Conservation (phyloP, 2,888 invertebrate genomes). For the Tridacna crocea region DNA sequence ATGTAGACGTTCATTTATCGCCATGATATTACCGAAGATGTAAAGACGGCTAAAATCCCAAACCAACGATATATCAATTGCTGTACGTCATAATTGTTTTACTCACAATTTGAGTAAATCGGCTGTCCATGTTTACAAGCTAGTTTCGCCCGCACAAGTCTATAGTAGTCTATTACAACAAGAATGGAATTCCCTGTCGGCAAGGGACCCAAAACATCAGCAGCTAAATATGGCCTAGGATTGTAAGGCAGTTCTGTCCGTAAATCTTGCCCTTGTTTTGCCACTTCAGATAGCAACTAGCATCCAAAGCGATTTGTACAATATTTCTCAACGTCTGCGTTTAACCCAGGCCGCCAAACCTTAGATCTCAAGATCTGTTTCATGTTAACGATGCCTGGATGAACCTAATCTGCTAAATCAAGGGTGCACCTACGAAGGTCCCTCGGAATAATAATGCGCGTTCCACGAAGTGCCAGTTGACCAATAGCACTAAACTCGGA, state of each 20-base stretch:
- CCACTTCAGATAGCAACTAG: constrained; percentile 34
- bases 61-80: too few relatives aligned
- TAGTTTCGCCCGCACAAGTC: too few relatives aligned
- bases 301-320: constrained; percentile 39
- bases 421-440: constrained; percentile 23
- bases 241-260: constrained; percentile 37
- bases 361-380: constrained; percentile 38
- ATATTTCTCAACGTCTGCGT: constrained; percentile 24
- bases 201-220: constrained; percentile 40
- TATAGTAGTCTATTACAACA: constrained; percentile 34
- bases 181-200: constrained; percentile 16
- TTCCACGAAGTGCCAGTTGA: constrained; percentile 19
- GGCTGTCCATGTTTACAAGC: too few relatives aligned
- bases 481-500: constrained; percentile 32
- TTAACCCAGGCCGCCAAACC: constrained; percentile 60
- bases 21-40: too few relatives aligned
- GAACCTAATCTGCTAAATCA: constrained; percentile 46
- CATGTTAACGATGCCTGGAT: constrained; percentile 50
- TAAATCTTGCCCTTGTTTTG: too few relatives aligned
- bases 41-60: too few relatives aligned
- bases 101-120: too few relatives aligned
- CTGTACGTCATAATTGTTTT: too few relatives aligned
- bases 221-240: constrained; percentile 48
- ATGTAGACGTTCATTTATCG: too few relatives aligned
- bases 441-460: constrained; percentile 32